These are phyloP conservation scores for Pristionchus exspectatus DNA, from an alignment of 2,888 invertebrate genomes.

Conservation along the genomic window DNA sequence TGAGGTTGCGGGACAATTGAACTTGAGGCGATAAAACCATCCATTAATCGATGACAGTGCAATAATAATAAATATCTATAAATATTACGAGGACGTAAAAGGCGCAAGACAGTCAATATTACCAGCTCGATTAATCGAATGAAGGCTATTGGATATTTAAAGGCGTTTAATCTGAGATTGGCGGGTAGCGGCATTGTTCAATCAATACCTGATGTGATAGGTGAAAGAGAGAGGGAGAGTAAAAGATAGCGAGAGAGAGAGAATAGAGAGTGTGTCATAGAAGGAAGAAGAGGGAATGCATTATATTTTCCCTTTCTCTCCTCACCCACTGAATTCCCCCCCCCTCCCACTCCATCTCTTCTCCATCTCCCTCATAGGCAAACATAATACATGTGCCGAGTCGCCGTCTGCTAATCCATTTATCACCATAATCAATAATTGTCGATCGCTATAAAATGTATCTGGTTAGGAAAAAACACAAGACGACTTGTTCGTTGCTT, in stretches of 20 bases:
- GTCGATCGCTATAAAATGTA: not conserved
- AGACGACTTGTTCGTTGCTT: too few species aligned
- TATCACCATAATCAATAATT: not conserved
- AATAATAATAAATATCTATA: conserved; percentile 73
- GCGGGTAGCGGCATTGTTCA: conserved; percentile 40
- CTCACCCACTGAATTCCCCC: not conserved
- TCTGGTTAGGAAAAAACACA: not conserved
- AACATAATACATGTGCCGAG: not conserved
- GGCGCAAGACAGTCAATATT: conserved; percentile 55
- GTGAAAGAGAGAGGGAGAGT: not conserved
- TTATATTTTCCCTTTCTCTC: not conserved
- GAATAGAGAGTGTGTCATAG: not conserved
- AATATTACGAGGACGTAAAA: not conserved
- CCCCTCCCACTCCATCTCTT: not conserved
- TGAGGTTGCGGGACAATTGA: conserved; percentile 60
- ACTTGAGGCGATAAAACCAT: conserved; percentile 68
- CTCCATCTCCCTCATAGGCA: not conserved
- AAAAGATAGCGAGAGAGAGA: not conserved
- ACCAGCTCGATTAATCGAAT: conserved; percentile 75
- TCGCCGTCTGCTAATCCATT: not conserved
- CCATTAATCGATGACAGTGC: conserved; percentile 72
- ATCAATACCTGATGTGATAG: conserved; percentile 1
- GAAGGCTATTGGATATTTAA: conserved; percentile 78
- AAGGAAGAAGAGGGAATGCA: not conserved
- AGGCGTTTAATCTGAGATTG: conserved; percentile 57